Base-by-base conservation (phyloP, 2,113 vertebrate species). In the Panthera tigris region DNA sequence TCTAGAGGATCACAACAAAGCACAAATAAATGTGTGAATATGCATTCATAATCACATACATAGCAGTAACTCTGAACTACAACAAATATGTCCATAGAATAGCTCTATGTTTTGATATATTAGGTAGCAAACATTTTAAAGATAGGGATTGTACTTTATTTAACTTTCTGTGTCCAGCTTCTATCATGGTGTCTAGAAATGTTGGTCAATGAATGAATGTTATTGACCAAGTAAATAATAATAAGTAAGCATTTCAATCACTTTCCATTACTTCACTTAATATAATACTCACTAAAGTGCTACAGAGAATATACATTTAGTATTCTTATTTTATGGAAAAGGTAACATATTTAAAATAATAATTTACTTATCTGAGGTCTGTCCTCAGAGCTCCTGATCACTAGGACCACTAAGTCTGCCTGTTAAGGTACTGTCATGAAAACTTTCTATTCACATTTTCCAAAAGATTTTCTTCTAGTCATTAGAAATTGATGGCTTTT, bases 91-190 rank as follows among this genome's bases (percentile, higher is more conserved):
- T 23, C 10, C 52, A 94, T 3, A 41, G 36, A 52, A 39, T 33
- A 87, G 18, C 33, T 61, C 48, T 27, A n/a, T 5, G 4, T 41
- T 57, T 84, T 66, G 12, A 7, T 39, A 8, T 15, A 73, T 33
- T 85, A 94, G 15, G 18, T 10, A 93, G 48, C 16, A 85, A 97
- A 41, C 19, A 74, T 61, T 84, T 69, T 88, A 94, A 89, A 94
- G 65, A 48, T 15, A 80, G 4, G 14, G 5, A 41, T 1, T 83
- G 4, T 27, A 31, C 33, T 21, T 84, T 80, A n/a, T 68, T 61
- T 85, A 69, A 63, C 33, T 89, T 96, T 41, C n/a, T 50, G 16
- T 61, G 16, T 15, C 52, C 11, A 65, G 13, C 7, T 23, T 95
- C 55, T 78, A 10, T 27, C 7, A 31, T 19, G 52, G 3, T 79